Evolutionary conservation across 2,797 vertebrate species (phyloP).

Genomic region (Myotis planiceps): DNA sequence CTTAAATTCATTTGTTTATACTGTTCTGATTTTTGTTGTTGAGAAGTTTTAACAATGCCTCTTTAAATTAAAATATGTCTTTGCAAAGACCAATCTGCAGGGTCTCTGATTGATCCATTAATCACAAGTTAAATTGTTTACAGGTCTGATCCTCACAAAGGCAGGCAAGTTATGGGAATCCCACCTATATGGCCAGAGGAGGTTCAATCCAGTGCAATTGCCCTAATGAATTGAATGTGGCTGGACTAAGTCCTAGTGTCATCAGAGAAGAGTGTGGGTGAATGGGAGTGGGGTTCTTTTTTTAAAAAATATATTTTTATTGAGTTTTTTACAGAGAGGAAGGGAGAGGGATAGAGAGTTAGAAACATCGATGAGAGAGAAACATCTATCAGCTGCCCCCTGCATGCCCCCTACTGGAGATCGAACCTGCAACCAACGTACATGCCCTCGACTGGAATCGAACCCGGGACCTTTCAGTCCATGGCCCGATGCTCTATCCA

Average conservation of each 20-base stretch:
- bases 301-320: too few species aligned
- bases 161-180: not conserved
- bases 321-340: too few species aligned
- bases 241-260: not conserved
- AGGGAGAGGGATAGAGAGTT: too few species aligned
- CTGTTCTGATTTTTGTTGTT: not conserved
- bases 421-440: too few species aligned
- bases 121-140: not conserved
- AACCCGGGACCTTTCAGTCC: too few species aligned
- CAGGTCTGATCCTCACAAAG: not conserved
- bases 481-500: too few species aligned
- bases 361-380: too few species aligned
- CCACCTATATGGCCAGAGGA: too few species aligned
- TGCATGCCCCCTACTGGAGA: too few species aligned
- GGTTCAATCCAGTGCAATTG: not conserved
- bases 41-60: not conserved
- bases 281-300: too few species aligned
- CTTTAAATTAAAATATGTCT: not conserved
- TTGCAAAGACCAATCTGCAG: not conserved
- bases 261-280: not conserved
- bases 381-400: too few species aligned
- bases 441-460: too few species aligned
- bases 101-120: not conserved
- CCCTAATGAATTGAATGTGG: not conserved
- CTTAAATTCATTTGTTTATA: slow-evolving; percentile 1